phyloP scores from a whole-genome alignment of 2,797 vertebrate species.

The Catostomus latipinnis region DNA sequence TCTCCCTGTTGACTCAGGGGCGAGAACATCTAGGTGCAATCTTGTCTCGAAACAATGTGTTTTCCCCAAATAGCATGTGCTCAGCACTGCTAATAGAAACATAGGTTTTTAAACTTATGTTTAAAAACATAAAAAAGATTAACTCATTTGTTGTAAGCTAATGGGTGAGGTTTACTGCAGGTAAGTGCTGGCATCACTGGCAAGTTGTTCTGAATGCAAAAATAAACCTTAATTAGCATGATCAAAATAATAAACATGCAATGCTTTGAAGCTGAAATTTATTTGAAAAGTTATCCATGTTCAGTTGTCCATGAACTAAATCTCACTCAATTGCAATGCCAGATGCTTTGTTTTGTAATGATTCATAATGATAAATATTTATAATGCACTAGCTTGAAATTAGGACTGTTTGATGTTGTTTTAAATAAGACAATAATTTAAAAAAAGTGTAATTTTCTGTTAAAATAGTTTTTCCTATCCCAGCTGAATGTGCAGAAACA shows the following conservation, averaged over 20 bases:
- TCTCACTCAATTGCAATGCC: no score
- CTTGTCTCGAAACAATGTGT: slow-evolving; percentile 1
- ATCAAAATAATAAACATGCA: neutral
- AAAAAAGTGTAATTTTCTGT: neutral
- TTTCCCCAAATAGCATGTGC: neutral
- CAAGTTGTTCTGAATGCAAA: neutral
- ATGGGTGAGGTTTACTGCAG: neutral
- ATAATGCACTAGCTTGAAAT: neutral
- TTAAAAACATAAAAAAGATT: neutral
- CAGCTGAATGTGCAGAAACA: no score
- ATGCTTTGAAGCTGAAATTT: neutral
- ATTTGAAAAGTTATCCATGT: no score
- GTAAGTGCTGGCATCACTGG: neutral
- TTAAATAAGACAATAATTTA: slow-evolving; percentile 18
- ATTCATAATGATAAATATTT: neutral
- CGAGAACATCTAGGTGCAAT: slow-evolving; percentile 26
- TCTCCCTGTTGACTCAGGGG: slow-evolving; percentile 21
- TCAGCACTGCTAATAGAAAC: slow-evolving; percentile 1
- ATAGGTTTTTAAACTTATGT: neutral
- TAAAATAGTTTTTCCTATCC: no score
- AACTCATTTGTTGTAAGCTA: neutral
- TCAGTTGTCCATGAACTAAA: no score
- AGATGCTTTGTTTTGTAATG: no score
- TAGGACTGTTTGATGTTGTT: slow-evolving; percentile 3
- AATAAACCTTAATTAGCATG: neutral